Evolutionary conservation across 1,140 invertebrate genomes (phyloP), one percentile per base, ranked within the genome.

Genomic region (Drosophila elegans): DNA sequence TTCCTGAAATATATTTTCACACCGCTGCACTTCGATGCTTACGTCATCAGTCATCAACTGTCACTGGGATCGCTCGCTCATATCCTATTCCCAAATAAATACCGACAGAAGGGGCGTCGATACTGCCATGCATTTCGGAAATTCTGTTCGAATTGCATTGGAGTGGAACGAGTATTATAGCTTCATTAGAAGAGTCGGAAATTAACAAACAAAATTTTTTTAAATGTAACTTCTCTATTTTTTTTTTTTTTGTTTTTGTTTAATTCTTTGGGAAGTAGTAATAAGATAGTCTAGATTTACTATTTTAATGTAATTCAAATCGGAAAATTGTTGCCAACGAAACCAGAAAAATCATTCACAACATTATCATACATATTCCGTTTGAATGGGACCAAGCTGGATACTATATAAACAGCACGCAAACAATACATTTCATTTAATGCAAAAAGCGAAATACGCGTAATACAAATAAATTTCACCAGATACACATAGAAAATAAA

Each of bases 61-160:
- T 21, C 16, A 21, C 16, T 21, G 16, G 49, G 32, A 51, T 16
- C 4, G 13, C 13, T 3, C 9, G 38, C n/a, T 9, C 38, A 69
- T 62, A 59, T 42, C 56, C 45, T 41, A 62, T 82, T 82, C 67
- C 53, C 44, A 46, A 61, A 71, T 72, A 75, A 80, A 80, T 63
- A 55, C 32, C 56, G 29, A 32, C 13, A 6, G 7, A 21, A 9
- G 10, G 45, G 11, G 11, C 5, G 44, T 27, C 10, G 25, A 38
- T 21, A 10, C 32, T 25, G 27, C 4, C n/a, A 32, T 25, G 4
- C n/a, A 38, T 38, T 54, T 29, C 21, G 10, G 4, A 25, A 61
- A 25, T 25, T 45, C 34, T 27, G 9, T 32, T 45, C 13, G 42
- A n/a, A n/a, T n/a, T n/a, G n/a, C n/a, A n/a, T n/a, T n/a, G n/a